phyloP scores from a whole-genome alignment of 2,113 vertebrate species.

The Epinephelus fuscoguttatus region DNA sequence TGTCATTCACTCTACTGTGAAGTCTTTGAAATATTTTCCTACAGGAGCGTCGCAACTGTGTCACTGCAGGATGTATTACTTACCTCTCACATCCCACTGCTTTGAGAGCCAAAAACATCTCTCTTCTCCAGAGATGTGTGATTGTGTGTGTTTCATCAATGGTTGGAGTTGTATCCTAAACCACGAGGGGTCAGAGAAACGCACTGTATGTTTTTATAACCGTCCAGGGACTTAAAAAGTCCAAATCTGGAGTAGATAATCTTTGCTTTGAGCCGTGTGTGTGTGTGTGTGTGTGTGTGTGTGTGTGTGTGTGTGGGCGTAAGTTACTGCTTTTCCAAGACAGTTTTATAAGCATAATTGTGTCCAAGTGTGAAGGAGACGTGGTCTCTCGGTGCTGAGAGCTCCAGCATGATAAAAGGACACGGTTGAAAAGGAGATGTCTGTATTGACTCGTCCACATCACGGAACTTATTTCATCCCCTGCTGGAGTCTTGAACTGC shows the following conservation, averaged over 20 bases:
- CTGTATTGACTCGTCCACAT: constrained; percentile 43
- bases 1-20: constrained; percentile 46
- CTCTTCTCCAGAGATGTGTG: constrained; percentile 34
- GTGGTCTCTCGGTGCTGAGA: constrained; percentile 26
- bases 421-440: constrained; percentile 47
- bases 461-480: constrained; percentile 38
- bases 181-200: constrained; percentile 28
- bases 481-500: not conserved
- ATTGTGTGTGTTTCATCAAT: constrained; percentile 35
- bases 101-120: constrained; percentile 65
- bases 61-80: constrained; percentile 52
- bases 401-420: constrained; percentile 49
- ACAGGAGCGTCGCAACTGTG: constrained; percentile 39
- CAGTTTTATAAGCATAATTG: constrained; percentile 52
- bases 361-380: constrained; percentile 53
- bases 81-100: constrained; percentile 41
- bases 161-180: constrained; percentile 41
- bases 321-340: constrained; percentile 21
- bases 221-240: constrained; percentile 25
- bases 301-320: constrained; percentile 5
- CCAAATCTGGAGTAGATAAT: constrained; percentile 37
- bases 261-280: constrained; percentile 44
- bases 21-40: constrained; percentile 62
- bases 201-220: constrained; percentile 35
- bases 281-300: not conserved